Evolutionary conservation across 2,113 vertebrate species (phyloP), one percentile per base, ranked within the genome.

Genomic region (Microtus oregoni): DNA sequence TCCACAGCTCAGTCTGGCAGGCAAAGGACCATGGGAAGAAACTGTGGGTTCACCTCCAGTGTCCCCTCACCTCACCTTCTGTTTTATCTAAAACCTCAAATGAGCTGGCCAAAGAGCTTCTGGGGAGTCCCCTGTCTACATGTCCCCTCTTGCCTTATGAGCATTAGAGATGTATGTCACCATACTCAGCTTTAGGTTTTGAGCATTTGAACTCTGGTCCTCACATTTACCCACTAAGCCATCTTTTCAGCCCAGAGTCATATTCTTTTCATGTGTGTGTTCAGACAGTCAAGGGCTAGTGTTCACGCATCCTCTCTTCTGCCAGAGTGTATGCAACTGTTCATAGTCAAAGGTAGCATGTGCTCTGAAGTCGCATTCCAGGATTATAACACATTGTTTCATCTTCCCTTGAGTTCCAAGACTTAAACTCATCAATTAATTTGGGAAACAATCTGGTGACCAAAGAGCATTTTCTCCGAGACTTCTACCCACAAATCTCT

Each of bases 401-500:
- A 86, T 94, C 86, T 96, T 97, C n/a, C 89, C 55, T 92, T 83
- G 63, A 92, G 77, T 79, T 76, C 41, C 20, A 92, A 14, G 86
- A 83, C 52, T 87, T 93, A 73, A 90, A 96, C 55, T 38, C 81
- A 92, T 97, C 68, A 78, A 75, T 41, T 87, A 90, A 94, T 87
- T 95, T 83, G 82, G 89, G 89, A 95, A 94, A 89, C 61, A 94
- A 89, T 97, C 95, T 94, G 75, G 91, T 91, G 32, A 94, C 92
- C 83, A 83, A 95, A 88, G 75, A 63, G 19, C 67, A 52, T 95
- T 94, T 97, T 95, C 88, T 77, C n/a, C 47, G 13, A 68, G 78
- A 87, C 44, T 9, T 12, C 26, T 70, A 90, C 89, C 90, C 91
- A 86, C n/a, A 96, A 87, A 88, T 86, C 35, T 94, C 95, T 87